Evolutionary conservation across 1,140 invertebrate species (phyloP).

Genomic region (Chrysomallon squamiferum): DNA sequence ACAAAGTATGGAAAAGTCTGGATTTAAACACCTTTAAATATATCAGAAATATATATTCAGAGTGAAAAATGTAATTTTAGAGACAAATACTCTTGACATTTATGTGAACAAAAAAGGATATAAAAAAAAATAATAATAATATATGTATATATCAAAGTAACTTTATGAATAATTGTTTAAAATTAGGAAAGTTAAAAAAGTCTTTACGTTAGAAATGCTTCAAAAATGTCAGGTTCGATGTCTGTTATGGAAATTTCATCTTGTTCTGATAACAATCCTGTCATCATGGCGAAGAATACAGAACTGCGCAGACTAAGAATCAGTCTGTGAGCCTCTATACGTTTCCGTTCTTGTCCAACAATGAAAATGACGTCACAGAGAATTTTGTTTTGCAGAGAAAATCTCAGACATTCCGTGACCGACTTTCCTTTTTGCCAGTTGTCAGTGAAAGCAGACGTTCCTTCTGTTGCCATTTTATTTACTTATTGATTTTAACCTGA

Average conservation of each 20-base stretch:
- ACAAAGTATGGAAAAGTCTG: too few species aligned
- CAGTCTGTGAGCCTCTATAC: conserved; percentile 38
- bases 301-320: conserved; percentile 44
- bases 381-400: conserved; percentile 42
- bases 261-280: conserved; percentile 31
- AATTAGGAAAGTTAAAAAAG: not conserved
- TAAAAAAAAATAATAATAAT: too few species aligned
- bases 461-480: too few species aligned
- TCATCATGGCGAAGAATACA: conserved; percentile 46
- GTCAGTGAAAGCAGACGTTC: not conserved
- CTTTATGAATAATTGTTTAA: not conserved
- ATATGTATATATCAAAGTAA: too few species aligned
- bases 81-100: too few species aligned
- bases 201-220: conserved; percentile 38
- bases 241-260: conserved; percentile 35
- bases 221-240: conserved; percentile 36
- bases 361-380: conserved; percentile 42
- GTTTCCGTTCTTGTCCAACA: conserved; percentile 26
- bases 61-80: too few species aligned
- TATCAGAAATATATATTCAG: too few species aligned
- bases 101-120: too few species aligned
- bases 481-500: too few species aligned
- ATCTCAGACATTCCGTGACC: conserved; percentile 37
- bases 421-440: conserved; percentile 14
- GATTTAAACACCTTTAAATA: too few species aligned